Percentiles rank a stretch among this genome's conserved stretches.
phyloP scores from a whole-genome alignment of 2,113 vertebrate genomes.

The Podocnemis expansa region DNA sequence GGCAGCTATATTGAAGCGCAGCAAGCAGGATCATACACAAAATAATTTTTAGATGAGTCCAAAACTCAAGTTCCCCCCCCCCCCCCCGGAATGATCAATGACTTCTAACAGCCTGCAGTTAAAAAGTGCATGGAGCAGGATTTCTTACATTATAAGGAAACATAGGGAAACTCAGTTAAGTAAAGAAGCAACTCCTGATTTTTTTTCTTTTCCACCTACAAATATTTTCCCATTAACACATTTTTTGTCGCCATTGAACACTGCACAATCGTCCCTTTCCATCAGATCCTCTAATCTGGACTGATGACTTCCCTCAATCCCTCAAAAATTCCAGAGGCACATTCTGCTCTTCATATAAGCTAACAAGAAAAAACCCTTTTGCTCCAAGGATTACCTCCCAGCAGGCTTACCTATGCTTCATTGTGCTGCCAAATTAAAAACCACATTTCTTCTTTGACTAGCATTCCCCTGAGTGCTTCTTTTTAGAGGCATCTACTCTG shows the following conservation, averaged over 20 bases:
- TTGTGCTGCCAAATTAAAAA: background rate
- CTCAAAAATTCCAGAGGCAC: background rate
- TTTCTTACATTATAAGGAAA: background rate
- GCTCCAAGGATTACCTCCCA: background rate
- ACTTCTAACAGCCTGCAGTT: background rate
- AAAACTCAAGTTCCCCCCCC: background rate
- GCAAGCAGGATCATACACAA: background rate
- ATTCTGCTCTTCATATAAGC: background rate
- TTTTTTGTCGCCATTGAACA: background rate
- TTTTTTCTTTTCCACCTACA: background rate
- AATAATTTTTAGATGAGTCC: fast-evolving
- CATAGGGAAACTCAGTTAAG: background rate
- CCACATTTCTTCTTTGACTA: no score
- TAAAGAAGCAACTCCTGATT: background rate
- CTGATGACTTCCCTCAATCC: background rate
- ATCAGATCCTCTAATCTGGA: background rate
- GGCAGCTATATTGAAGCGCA: background rate
- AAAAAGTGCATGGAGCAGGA: background rate
- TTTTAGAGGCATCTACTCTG: no score
- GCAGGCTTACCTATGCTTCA: background rate
- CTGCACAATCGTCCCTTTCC: background rate
- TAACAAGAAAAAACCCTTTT: background rate
- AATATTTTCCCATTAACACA: fast-evolving
- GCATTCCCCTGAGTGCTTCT: no score
- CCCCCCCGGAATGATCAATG: no score